A percentile compares a stretch with the other conserved stretches of the same genome.
These are phyloP conservation scores for Phataginus tricuspis DNA, from an alignment of 2,797 vertebrate genomes.

Conservation along the genomic window DNA sequence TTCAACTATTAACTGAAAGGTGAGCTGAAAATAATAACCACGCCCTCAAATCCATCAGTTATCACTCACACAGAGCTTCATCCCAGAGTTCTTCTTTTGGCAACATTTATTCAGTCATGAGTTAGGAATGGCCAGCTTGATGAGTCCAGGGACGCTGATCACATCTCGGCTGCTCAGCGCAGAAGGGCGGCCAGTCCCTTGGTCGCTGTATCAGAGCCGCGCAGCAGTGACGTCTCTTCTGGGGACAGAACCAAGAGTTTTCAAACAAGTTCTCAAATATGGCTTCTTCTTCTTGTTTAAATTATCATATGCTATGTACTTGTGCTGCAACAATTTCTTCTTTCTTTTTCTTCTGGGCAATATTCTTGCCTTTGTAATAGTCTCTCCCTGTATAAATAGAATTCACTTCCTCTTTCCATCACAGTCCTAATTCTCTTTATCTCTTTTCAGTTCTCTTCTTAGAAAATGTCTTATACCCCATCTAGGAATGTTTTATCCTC, in stretches of 20 bases:
- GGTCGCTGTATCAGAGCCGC: background rate
- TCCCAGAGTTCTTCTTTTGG: background rate
- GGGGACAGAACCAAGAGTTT: background rate
- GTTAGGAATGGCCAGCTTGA: background rate
- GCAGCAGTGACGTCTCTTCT: background rate
- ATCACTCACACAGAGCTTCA: background rate
- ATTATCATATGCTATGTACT: background rate
- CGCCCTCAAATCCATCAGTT: background rate
- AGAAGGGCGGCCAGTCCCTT: background rate
- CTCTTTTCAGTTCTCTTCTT: background rate
- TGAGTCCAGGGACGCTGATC: background rate
- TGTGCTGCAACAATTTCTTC: background rate
- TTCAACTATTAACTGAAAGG: background rate
- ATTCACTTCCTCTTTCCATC: background rate
- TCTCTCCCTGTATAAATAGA: background rate
- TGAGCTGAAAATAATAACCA: background rate
- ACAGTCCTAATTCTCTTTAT: background rate
- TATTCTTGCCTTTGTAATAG: background rate
- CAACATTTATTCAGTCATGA: background rate
- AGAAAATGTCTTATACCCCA: background rate
- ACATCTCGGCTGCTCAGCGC: background rate
- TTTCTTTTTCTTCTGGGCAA: background rate
- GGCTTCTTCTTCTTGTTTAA: background rate
- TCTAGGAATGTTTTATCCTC: background rate
- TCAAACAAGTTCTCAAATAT: background rate